Percentiles rank a stretch among this genome's conserved stretches.
Evolutionary conservation across 2,113 vertebrate genomes (phyloP).

Genomic region (Ceyx cyanopectus): DNA sequence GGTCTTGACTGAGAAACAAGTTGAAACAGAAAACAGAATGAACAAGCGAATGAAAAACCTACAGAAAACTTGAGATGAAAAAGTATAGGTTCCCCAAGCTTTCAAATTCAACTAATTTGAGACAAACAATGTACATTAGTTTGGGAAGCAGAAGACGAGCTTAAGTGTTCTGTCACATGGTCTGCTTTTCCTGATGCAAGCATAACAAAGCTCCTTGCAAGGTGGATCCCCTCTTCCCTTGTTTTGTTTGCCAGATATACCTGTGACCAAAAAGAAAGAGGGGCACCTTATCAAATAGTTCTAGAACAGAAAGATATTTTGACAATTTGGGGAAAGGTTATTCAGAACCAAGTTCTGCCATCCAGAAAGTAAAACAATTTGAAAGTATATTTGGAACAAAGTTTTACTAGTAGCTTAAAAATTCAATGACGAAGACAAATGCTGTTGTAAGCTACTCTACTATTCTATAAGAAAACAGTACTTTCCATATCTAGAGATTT

Average conservation of each 20-base stretch:
- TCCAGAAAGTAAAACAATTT: background rate
- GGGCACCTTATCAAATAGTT: background rate
- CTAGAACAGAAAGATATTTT: background rate
- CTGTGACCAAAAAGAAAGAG: background rate
- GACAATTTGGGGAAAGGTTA: background rate
- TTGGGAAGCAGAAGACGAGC: background rate
- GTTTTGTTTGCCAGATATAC: background rate
- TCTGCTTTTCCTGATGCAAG: background rate
- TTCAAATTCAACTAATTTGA: background rate
- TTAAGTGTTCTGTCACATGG: rapidly evolving
- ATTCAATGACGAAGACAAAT: background rate
- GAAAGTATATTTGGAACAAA: background rate
- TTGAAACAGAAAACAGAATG: background rate
- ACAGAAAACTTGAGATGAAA: background rate
- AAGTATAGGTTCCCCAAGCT: background rate
- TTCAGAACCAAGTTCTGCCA: background rate
- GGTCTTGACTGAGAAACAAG: background rate
- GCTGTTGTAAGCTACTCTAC: background rate
- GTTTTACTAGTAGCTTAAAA: background rate
- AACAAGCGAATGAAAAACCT: background rate
- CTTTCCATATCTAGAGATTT: background rate
- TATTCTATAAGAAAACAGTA: background rate
- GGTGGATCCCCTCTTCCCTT: background rate
- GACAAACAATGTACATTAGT: rapidly evolving
- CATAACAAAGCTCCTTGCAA: background rate